Percentiles rank a stretch among this genome's conserved stretches.
Conservation (phyloP, 2,888 invertebrate species). For the Lumbricus terrestris region DNA sequence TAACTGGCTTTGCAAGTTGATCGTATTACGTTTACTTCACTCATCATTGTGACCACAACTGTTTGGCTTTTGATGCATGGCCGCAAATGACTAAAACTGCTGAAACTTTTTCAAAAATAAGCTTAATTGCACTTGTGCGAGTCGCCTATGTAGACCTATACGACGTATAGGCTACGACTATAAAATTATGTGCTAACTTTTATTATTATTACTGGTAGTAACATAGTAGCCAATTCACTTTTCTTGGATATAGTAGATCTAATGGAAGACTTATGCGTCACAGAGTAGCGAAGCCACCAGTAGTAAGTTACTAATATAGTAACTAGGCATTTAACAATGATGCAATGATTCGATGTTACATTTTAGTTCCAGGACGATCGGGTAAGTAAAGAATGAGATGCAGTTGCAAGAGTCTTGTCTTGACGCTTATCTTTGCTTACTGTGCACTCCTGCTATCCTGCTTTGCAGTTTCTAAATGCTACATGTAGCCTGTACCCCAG, state of each 20-base stretch:
- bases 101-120: neutral
- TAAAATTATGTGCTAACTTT: too few relatives aligned
- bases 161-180: too few relatives aligned
- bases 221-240: neutral
- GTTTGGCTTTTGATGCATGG: neutral
- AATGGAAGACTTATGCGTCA: neutral
- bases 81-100: neutral
- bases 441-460: neutral
- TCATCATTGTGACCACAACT: neutral
- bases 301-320: too few relatives aligned
- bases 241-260: too few relatives aligned
- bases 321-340: neutral
- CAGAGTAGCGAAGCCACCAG: neutral
- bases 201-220: neutral
- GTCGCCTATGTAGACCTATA: neutral
- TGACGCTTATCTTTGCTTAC: neutral
- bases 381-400: neutral
- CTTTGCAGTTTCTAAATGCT: neutral
- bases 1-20: neutral
- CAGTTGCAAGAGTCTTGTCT: neutral
- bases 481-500: neutral
- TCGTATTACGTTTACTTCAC: neutral
- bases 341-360: neutral
- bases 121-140: neutral
- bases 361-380: neutral